Base-by-base conservation (phyloP, 1,140 invertebrate genomes). In the Goniozus legneri region DNA sequence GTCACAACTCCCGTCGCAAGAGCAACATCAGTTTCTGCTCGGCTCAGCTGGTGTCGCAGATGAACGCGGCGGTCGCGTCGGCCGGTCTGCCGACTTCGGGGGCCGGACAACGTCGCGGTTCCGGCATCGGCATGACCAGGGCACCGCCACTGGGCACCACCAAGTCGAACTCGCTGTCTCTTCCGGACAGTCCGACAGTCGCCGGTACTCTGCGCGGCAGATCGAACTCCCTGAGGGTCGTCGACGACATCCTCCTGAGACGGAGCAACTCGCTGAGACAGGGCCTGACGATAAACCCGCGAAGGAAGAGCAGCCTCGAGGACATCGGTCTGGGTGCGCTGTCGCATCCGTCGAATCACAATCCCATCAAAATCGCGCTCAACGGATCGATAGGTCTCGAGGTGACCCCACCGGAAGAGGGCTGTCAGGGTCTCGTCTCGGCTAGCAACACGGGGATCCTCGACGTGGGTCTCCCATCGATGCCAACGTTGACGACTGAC, bases 1-100 rank as follows among this genome's bases (percentile, higher is more conserved):
- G 90, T 2, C 91, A 93, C 75, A 94, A 94, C 68, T 91, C 88
- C 24, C 77, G 91, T 1, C 79, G 91, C n/a, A 92, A 92, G 70
- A 92, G 88, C 27, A 90, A 92, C 74, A 92, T 94, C 52, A 92
- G 89, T 58, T 91, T 92, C 72, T 91, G 88, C 65, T 90, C 88
- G 24, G 84, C 87, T 56, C 80, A 78, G 34, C 54, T 82, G 39
- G 79, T 86, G 13, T 65, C 73, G 0, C 80, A 87, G 47, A 82
- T 88, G 73, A 82, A 82, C 60, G 80, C 82, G 8, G 79, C 75
- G 2, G 73, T 74, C 3, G 67, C 72, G 2, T 66, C 69, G 19
- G 75, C 73, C 61, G 77, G 70, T 48, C 65, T 63, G 33, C 60
- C 47, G 61, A 75, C 47, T 79, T 80, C 64, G 61, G 83, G 54